Percentiles rank a stretch among this genome's conserved stretches.
These are phyloP conservation scores for Pseudopodoces humilis DNA, from an alignment of 2,113 vertebrate species.

Conservation along the genomic window DNA sequence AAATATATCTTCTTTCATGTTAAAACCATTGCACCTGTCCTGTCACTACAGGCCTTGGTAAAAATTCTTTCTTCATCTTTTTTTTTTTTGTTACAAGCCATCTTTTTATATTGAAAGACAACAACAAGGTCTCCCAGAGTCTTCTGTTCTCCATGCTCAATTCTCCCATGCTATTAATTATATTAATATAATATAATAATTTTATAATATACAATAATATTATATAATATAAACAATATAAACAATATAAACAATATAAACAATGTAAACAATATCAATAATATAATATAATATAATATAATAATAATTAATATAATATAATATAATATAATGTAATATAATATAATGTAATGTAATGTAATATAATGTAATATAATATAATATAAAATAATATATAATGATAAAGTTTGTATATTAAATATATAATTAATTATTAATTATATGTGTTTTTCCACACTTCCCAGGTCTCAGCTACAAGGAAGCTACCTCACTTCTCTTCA, in stretches of 20 bases:
- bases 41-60: background rate
- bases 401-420: too few relatives aligned
- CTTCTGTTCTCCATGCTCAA: background rate
- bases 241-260: too few relatives aligned
- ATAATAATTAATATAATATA: too few relatives aligned
- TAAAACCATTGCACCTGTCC: background rate
- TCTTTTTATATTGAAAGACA: background rate
- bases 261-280: too few relatives aligned
- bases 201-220: too few relatives aligned
- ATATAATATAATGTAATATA: too few relatives aligned
- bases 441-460: background rate
- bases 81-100: background rate
- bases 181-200: too few relatives aligned
- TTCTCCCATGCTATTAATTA: background rate
- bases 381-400: too few relatives aligned
- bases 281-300: too few relatives aligned
- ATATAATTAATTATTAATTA: background rate
- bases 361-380: too few relatives aligned
- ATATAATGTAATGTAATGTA: too few relatives aligned
- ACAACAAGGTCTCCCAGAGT: background rate
- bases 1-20: background rate
- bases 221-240: too few relatives aligned
- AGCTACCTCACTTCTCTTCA: background rate
- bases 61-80: background rate
- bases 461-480: background rate